phyloP scores from a whole-genome alignment of 1,140 invertebrate species.

The Macrobrachium rosenbergii region DNA sequence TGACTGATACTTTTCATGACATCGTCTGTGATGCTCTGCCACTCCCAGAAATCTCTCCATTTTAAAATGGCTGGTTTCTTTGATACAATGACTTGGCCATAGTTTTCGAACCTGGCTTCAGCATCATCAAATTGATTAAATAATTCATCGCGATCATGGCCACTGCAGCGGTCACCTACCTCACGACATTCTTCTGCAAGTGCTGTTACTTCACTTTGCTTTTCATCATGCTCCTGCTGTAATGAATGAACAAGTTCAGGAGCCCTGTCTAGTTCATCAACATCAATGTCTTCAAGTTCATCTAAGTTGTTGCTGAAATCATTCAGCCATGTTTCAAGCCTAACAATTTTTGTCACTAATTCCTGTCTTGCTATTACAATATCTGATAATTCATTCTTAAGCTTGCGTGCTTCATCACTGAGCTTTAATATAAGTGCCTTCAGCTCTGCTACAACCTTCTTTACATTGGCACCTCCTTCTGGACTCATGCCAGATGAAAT shows the following conservation, averaged over 20 bases:
- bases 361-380: slow-evolving; percentile 84
- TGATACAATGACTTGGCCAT: slow-evolving; percentile 54
- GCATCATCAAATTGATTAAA: slow-evolving; percentile 65
- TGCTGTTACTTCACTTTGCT: slow-evolving; percentile 78
- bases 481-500: slow-evolving; percentile 81
- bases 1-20: slow-evolving; percentile 60
- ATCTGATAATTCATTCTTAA: slow-evolving; percentile 85
- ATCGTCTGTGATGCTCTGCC: slow-evolving; percentile 63
- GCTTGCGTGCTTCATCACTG: slow-evolving; percentile 80
- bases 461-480: slow-evolving; percentile 81
- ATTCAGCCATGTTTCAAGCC: slow-evolving; percentile 88
- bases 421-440: slow-evolving; percentile 80
- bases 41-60: slow-evolving; percentile 65
- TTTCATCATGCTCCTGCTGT: slow-evolving; percentile 85
- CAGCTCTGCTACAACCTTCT: slow-evolving; percentile 80
- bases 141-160: slow-evolving; percentile 62
- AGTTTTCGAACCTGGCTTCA: slow-evolving; percentile 63
- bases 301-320: slow-evolving; percentile 81
- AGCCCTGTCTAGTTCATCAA: slow-evolving; percentile 61
- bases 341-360: slow-evolving; percentile 83
- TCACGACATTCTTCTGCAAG: slow-evolving; percentile 64
- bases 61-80: slow-evolving; percentile 65
- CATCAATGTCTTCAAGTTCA: slow-evolving; percentile 78
- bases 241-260: slow-evolving; percentile 77
- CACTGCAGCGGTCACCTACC: slow-evolving; percentile 61